Evolutionary conservation across 1,140 invertebrate genomes (phyloP).

Genomic region (Coenobita brevimanus): DNA sequence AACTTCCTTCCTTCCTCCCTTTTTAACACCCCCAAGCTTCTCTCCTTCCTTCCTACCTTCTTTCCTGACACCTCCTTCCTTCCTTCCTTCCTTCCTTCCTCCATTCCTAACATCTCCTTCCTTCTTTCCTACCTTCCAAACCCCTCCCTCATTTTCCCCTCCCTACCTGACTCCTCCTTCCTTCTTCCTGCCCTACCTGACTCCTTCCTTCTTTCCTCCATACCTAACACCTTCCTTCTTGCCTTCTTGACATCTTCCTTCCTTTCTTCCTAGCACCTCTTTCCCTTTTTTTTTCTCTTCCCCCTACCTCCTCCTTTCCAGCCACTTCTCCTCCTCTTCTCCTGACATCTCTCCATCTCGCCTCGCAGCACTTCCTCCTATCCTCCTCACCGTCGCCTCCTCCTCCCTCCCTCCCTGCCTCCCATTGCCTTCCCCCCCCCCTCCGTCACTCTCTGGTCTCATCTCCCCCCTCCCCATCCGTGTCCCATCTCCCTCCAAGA

Average conservation of each 20-base stretch:
- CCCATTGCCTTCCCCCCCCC: neutral
- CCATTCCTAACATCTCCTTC: neutral
- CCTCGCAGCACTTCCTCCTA: too few species aligned
- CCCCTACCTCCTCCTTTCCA: neutral
- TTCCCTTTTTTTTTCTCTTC: too few species aligned
- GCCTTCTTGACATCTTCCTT: too few species aligned
- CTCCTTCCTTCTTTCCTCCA: neutral
- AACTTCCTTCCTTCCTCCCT: neutral
- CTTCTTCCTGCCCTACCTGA: neutral
- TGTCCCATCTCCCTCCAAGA: neutral
- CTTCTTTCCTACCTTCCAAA: neutral
- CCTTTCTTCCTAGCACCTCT: too few species aligned
- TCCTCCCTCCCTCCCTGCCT: neutral
- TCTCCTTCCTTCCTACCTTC: too few species aligned
- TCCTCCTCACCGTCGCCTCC: too few species aligned
- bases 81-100: neutral
- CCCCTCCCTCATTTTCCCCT: neutral
- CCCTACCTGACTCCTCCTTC: neutral
- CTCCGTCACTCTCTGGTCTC: neutral
- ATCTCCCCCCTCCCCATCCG: neutral
- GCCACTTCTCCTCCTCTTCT: neutral
- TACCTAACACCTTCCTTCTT: too few species aligned
- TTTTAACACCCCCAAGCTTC: neutral
- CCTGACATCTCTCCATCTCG: too few species aligned
- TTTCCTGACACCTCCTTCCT: neutral